Conservation (phyloP, 2,113 vertebrate genomes). For the Urocitellus parryii region DNA sequence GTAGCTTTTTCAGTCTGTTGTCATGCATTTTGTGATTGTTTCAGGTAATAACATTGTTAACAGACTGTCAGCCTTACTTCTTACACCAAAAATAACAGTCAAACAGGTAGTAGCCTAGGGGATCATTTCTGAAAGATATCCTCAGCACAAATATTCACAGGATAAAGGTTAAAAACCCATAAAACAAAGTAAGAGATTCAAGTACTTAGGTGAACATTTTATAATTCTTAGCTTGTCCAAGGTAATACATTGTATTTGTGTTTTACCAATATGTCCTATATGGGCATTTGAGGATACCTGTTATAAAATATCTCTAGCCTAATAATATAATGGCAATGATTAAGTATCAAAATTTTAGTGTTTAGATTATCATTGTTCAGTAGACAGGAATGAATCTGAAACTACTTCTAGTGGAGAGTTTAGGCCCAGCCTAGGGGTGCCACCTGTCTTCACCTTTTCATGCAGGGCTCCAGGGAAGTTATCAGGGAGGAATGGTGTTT, state of each 20-base stretch:
- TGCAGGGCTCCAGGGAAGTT: background rate
- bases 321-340: background rate
- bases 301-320: conserved; percentile 26
- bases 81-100: too few relatives aligned
- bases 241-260: background rate
- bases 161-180: background rate
- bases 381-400: background rate
- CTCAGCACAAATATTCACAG: background rate
- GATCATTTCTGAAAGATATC: background rate
- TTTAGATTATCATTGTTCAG: background rate
- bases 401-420: background rate
- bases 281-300: background rate
- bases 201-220: background rate
- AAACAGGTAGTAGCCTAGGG: background rate
- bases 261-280: background rate
- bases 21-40: background rate
- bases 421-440: background rate
- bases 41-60: too few relatives aligned
- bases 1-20: background rate
- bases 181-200: background rate
- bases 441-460: background rate
- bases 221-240: background rate
- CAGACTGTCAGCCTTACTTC: too few relatives aligned
- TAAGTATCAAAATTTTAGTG: background rate
- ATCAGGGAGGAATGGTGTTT: background rate